These are phyloP conservation scores for Melangyna quadrimaculata DNA, from an alignment of 2,888 invertebrate genomes.

Conservation along the genomic window DNA sequence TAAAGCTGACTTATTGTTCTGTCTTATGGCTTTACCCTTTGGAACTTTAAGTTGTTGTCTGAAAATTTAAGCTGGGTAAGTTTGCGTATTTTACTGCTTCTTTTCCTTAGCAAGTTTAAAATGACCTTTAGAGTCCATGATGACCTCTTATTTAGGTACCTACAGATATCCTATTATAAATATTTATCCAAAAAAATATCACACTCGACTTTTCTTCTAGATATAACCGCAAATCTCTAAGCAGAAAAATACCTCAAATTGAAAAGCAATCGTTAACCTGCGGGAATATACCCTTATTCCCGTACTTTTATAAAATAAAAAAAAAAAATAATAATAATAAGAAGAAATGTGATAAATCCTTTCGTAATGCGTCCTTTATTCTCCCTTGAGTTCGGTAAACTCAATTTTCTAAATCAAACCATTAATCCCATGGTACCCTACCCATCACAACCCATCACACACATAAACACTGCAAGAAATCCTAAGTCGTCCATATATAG, in stretches of 20 bases:
- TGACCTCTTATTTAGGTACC: not conserved
- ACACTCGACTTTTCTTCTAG: not conserved
- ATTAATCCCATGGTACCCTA: slow-evolving; percentile 54
- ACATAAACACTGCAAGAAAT: not conserved
- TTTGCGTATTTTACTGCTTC: not conserved
- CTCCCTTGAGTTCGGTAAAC: slow-evolving; percentile 44
- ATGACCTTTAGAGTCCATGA: not conserved
- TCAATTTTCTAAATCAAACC: slow-evolving; percentile 66
- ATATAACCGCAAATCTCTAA: not conserved
- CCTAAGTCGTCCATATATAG: slow-evolving; percentile 13
- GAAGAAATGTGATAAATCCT: slow-evolving; percentile 59
- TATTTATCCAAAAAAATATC: not conserved
- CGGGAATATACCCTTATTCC: not conserved
- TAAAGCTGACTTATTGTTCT: no score
- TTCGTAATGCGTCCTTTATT: slow-evolving; percentile 47
- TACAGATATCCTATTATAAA: not conserved
- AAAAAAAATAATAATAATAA: not conserved
- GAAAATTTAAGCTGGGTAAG: not conserved
- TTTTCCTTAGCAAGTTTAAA: not conserved
- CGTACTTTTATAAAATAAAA: not conserved
- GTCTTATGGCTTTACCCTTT: no score
- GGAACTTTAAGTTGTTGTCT: not conserved
- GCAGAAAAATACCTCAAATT: slow-evolving; percentile 39
- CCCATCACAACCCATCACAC: slow-evolving; percentile 10
- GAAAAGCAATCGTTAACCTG: slow-evolving; percentile 58